phyloP scores from a whole-genome alignment of 2,888 invertebrate genomes.

The Dysmachus trigonus region DNA sequence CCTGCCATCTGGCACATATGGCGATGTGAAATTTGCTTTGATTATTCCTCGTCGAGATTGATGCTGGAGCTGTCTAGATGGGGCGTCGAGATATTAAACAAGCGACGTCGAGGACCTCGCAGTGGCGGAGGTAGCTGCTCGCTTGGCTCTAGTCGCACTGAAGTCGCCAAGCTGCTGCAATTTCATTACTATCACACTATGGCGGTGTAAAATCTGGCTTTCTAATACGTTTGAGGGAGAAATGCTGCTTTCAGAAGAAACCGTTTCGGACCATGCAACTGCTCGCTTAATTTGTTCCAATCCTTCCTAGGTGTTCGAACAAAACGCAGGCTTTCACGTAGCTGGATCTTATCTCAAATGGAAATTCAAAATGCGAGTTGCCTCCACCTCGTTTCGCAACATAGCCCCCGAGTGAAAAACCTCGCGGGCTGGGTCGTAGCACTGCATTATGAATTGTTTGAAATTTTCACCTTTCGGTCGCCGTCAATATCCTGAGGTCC shows the following conservation, averaged over 20 bases:
- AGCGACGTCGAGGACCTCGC: not conserved
- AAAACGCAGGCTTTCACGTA: constrained; percentile 44
- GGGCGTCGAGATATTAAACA: constrained; percentile 9
- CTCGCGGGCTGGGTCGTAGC: not conserved
- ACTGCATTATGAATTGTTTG: constrained; percentile 39
- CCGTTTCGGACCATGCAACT: not conserved
- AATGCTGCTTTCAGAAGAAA: not conserved
- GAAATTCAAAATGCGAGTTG: constrained; percentile 43
- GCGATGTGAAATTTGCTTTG: constrained; percentile 23
- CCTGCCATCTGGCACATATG: constrained; percentile 35
- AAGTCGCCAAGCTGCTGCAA: not conserved
- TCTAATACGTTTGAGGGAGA: not conserved
- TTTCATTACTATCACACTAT: not conserved
- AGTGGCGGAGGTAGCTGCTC: not conserved
- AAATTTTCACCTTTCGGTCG: constrained; percentile 47
- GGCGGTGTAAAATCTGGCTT: not conserved
- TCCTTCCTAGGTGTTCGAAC: not conserved
- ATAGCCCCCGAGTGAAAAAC: constrained; percentile 39
- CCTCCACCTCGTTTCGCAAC: constrained; percentile 47
- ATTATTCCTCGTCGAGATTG: constrained; percentile 9
- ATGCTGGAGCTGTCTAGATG: not conserved
- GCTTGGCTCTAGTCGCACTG: not conserved
- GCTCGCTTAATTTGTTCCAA: not conserved
- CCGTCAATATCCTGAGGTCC: constrained; percentile 38
- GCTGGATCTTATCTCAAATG: constrained; percentile 45